Conservation (phyloP, 2,888 invertebrate genomes). For the Hedychridium roseum region DNA sequence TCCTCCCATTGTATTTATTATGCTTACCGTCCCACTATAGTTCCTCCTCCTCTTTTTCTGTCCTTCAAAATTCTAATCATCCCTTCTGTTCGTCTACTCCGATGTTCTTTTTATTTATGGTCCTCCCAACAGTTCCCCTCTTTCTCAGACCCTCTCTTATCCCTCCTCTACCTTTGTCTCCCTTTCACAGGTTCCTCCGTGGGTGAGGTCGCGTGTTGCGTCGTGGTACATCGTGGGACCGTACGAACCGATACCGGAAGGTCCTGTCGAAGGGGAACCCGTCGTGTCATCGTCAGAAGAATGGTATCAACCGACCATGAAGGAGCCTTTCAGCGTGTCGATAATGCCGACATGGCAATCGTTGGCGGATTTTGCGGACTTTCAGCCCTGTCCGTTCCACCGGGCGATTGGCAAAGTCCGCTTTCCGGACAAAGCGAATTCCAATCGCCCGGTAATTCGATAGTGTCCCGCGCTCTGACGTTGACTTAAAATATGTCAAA, state of each 20-base stretch:
- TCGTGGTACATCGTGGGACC: slow-evolving; percentile 23
- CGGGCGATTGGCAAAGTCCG: neutral
- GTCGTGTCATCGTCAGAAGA: slow-evolving; percentile 9
- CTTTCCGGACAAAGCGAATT: slow-evolving; percentile 11
- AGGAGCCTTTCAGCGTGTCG: slow-evolving; percentile 16
- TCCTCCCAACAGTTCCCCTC: too few relatives aligned
- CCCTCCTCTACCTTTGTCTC: too few relatives aligned
- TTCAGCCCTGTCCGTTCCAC: neutral
- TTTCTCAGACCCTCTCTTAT: too few relatives aligned
- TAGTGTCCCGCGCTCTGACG: slow-evolving; percentile 24
- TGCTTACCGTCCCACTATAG: too few relatives aligned
- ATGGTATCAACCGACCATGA: slow-evolving; percentile 20
- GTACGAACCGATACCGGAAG: slow-evolving; percentile 16
- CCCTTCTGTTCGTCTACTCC: too few relatives aligned
- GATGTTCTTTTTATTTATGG: too few relatives aligned
- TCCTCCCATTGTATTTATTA: too few relatives aligned
- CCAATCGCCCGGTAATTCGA: slow-evolving; percentile 17
- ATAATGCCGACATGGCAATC: slow-evolving; percentile 9
- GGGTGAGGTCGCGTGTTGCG: too few relatives aligned
- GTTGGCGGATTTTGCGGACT: slow-evolving; percentile 6
- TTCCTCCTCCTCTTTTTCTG: too few relatives aligned
- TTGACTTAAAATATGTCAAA: too few relatives aligned
- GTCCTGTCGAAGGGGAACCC: slow-evolving; percentile 15
- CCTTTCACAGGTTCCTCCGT: too few relatives aligned
- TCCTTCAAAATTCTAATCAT: too few relatives aligned